Conservation (phyloP, 2,113 vertebrate species). For the Pangasianodon gigas region DNA sequence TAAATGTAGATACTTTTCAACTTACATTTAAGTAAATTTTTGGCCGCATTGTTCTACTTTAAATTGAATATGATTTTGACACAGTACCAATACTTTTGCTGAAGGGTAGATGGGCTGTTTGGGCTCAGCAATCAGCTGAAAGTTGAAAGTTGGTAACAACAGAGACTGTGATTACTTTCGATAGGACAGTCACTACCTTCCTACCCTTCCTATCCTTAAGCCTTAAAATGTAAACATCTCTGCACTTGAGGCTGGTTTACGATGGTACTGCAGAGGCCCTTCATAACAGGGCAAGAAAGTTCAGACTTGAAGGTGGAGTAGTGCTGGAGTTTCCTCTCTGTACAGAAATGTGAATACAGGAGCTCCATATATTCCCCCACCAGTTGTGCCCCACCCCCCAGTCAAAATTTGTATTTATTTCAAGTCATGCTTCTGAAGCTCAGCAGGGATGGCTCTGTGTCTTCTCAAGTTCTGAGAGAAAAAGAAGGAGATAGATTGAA, state of each 20-base stretch:
- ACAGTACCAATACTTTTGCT: not conserved
- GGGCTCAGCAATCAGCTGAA: not conserved
- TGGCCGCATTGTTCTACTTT: not conserved
- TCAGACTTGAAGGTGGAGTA: not conserved
- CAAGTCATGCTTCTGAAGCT: conserved; percentile 61
- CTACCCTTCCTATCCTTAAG: conserved; percentile 4
- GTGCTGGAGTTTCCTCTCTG: not conserved
- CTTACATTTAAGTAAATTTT: not conserved
- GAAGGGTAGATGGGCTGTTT: not conserved
- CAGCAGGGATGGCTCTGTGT: conserved; percentile 64
- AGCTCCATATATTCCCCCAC: not conserved
- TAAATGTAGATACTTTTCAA: not conserved
- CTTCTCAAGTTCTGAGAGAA: conserved; percentile 63
- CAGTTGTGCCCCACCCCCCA: not conserved
- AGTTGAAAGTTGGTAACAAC: not conserved
- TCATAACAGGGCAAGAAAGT: conserved; percentile 4
- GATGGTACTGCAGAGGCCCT: not conserved
- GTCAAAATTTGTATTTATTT: conserved; percentile 59
- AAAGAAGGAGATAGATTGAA: conserved; percentile 51
- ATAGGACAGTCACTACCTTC: not conserved
- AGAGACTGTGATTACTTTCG: not conserved
- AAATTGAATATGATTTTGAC: not conserved
- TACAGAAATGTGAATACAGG: not conserved
- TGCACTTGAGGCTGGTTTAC: not conserved
- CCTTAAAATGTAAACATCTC: conserved; percentile 3